A percentile compares a stretch with the other conserved stretches of the same genome.
Evolutionary conservation across 2,888 invertebrate species (phyloP).

Genomic region (Platycheirus albimanus): DNA sequence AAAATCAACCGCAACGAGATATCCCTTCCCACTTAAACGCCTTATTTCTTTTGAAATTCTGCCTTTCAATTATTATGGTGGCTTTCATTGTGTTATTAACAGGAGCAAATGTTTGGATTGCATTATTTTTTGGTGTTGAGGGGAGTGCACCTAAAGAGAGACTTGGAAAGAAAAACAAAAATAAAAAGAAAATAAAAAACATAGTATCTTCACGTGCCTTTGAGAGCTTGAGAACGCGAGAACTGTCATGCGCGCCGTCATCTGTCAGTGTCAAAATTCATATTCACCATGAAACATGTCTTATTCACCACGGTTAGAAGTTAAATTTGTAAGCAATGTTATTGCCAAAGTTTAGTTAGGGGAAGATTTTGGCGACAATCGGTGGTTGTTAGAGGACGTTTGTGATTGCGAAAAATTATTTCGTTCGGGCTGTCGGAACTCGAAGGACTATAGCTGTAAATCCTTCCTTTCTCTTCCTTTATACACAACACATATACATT

Average conservation of each 20-base stretch:
- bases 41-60: conserved; percentile 38
- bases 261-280: conserved; percentile 9
- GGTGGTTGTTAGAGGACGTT: conserved; percentile 33
- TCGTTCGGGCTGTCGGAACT: conserved; percentile 11
- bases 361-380: conserved; percentile 55
- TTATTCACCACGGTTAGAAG: conserved; percentile 39
- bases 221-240: neutral
- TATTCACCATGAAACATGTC: conserved; percentile 41
- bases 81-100: conserved; percentile 65
- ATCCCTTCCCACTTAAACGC: neutral
- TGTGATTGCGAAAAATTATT: conserved; percentile 5
- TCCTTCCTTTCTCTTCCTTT: neutral
- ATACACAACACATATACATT: conserved; percentile 1
- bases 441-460: conserved; percentile 21
- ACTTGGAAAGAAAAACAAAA: neutral
- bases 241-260: conserved; percentile 48
- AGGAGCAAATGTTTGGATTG: conserved; percentile 67
- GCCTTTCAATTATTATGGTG: conserved; percentile 62
- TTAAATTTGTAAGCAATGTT: no score
- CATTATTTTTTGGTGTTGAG: conserved; percentile 28
- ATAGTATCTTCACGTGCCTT: conserved; percentile 9
- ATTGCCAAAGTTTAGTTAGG: conserved; percentile 64
- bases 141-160: conserved; percentile 9
- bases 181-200: neutral
- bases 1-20: no score